Evolutionary conservation across 1,140 invertebrate genomes (phyloP), one percentile per base, ranked within the genome.

Genomic region (Cheumatopsyche charites): DNA sequence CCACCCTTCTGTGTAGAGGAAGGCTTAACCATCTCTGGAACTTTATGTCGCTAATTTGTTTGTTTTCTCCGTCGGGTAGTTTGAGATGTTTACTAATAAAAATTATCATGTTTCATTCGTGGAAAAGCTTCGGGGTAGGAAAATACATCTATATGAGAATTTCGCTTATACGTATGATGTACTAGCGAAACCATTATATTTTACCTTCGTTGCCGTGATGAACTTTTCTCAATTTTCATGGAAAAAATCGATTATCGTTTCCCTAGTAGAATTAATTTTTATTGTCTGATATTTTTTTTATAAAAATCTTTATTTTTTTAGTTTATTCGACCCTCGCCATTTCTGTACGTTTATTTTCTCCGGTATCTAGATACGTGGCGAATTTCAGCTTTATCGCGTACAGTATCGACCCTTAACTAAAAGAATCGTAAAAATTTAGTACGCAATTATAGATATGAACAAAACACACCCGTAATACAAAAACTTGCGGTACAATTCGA

Each of bases 71-170:
- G 17, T 15, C 42, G 67, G 66, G 62, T 67, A 70, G 61, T 73
- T 73, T 62, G 17, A 63, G 62, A 70, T 73, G 72, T 73, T 73
- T 73, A 73, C 72, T 66, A 73, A 66, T 73, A 70, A 73, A 73
- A 73, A 73, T 73, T 61, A 73, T 70, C 72, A 62, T 70, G 67
- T 73, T 73, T 70, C 67, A 70, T 73, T 58, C 62, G 47, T 70
- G 12, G n/a, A 13, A 15, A 62, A 41, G 36, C 5, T 45, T 41
- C 62, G 42, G 62, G 62, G 62, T 19, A 42, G 62, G 19, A 42
- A 42, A n/a, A n/a, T n/a, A n/a, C n/a, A 21, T 63, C 3, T 63
- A 42, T 15, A 21, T 13, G 19, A 4, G 29, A 36, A 36, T 36
- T 36, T 9, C 29, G 9, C 29, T 36, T 36, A 36, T 36, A 36